Base-by-base conservation (phyloP, 2,888 invertebrate genomes). In the Yponomeuta malinellus region DNA sequence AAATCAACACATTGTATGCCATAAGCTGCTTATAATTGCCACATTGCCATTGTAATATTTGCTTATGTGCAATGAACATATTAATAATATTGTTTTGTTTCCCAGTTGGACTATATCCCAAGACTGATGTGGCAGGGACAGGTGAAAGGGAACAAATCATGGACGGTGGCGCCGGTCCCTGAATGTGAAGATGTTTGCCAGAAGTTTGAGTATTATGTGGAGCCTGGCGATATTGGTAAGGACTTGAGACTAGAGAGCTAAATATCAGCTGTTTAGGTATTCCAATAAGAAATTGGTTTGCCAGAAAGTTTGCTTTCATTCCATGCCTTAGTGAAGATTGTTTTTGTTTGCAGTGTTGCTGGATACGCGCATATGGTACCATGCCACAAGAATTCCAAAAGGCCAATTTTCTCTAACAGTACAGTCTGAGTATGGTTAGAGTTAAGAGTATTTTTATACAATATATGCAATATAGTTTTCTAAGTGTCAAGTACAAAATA, bases 51-150 rank as follows among this genome's bases (percentile, higher is more conserved):
- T 23, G 23, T 23, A 23, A 29, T 29, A 29, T 29, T 1, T 23
- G 1, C 23, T 23, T 23, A 23, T 23, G 23, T 23, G 23, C 23
- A 23, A 23, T 23, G 1, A 23, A 23, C 23, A 23, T 23, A 23
- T 23, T 23, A 1, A 65, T 65, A 8, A 64, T 29, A 31, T 6
- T 69, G 68, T 65, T 59, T 31, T 15, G 15, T 70, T 74, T 88
- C 93, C 69, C 83, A 98, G 98, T 88, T 98, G 83, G 98, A 98
- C 87, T 97, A 97, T 82, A 98, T 98, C 76, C 95, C 96, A 76
- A 94, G 98, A 73, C 93, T 98, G 48, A 97, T 98, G 94, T 98
- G 98, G 98, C 98, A 98, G 88, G 98, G 97, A 2, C 98, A 98
- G 89, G 93, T 98, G 23, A 93, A 94, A 76, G 98, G 98, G 0